These are phyloP conservation scores for Anoplopoma fimbria DNA, from an alignment of 2,113 vertebrate genomes.

Conservation along the genomic window DNA sequence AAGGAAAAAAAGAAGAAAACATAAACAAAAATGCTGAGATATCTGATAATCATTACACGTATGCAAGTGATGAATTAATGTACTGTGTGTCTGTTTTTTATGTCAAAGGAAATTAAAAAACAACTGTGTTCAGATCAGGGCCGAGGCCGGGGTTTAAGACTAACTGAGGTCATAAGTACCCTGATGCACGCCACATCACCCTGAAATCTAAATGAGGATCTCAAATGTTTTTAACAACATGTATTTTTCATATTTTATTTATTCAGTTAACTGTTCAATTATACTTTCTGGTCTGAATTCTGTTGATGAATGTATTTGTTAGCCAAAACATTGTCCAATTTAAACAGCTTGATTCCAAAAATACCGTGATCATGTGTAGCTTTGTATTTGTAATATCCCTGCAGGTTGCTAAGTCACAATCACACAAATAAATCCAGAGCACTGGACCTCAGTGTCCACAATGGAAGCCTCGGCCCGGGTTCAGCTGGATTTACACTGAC, in stretches of 20 bases:
- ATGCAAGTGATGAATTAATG: neutral
- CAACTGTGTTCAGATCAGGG: neutral
- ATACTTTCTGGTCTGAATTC: neutral
- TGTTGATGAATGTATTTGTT: neutral
- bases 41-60: neutral
- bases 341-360: slow-evolving; percentile 6
- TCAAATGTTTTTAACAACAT: neutral
- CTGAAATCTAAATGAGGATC: neutral
- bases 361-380: neutral
- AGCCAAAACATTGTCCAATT: neutral
- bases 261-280: too few relatives aligned
- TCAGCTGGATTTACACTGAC: slow-evolving; percentile 8
- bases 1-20: slow-evolving; percentile 49
- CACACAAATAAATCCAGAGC: neutral
- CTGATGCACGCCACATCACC: neutral
- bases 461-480: neutral
- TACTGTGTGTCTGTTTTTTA: slow-evolving; percentile 8
- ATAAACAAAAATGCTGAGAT: slow-evolving; percentile 35
- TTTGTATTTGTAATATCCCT: neutral
- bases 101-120: slow-evolving; percentile 32
- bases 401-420: neutral
- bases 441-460: slow-evolving; percentile 11
- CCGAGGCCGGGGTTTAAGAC: slow-evolving; percentile 1
- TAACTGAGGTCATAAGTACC: neutral
- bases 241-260: too few relatives aligned